phyloP scores from a whole-genome alignment of 1,140 invertebrate genomes.

The Ericerus pela region DNA sequence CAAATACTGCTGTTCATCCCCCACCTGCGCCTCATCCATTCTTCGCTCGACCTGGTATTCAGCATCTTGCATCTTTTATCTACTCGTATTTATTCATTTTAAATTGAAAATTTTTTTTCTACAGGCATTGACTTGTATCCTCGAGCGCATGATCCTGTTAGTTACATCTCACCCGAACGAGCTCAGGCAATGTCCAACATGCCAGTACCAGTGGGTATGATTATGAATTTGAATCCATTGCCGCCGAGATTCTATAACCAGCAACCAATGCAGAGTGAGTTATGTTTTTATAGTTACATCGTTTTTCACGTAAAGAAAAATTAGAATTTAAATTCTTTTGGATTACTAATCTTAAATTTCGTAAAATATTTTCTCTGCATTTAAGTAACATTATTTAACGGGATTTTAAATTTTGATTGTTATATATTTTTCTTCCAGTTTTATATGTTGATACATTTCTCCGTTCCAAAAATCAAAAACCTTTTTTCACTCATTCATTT shows the following conservation, averaged over 20 bases:
- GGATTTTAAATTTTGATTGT: no score
- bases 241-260: conserved; percentile 77
- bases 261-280: conserved; percentile 24
- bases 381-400: no score
- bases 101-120: no score
- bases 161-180: conserved; percentile 77
- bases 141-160: conserved; percentile 73
- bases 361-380: no score
- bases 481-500: no score
- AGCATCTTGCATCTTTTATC: neutral
- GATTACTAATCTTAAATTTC: no score
- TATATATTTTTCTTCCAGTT: no score
- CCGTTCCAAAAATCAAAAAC: no score
- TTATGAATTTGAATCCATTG: conserved; percentile 81
- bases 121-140: conserved; percentile 40
- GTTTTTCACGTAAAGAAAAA: no score
- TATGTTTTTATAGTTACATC: no score
- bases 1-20: conserved; percentile 26
- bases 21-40: conserved; percentile 18
- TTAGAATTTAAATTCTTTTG: no score
- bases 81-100: neutral
- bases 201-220: conserved; percentile 87
- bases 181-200: conserved; percentile 61
- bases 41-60: neutral
- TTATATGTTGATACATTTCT: no score